Percentiles rank a stretch among this genome's conserved stretches.
Conservation (phyloP, 2,888 invertebrate species). For the Oxytorus armatus region DNA sequence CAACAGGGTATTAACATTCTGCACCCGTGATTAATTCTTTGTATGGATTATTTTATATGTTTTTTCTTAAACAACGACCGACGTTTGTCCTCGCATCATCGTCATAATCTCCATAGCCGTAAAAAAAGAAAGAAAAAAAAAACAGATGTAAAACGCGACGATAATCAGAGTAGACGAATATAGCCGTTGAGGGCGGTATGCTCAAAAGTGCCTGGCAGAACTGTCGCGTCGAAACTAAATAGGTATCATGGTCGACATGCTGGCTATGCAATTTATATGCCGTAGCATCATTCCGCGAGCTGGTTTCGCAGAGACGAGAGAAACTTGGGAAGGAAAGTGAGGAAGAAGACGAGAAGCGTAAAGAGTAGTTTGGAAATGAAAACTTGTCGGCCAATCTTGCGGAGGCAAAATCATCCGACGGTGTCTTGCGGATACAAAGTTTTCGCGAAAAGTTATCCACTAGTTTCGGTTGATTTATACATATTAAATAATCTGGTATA, state of each 20-base stretch:
- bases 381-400: conserved; percentile 14
- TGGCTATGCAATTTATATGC: conserved; percentile 26
- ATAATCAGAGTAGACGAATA: conserved; percentile 12
- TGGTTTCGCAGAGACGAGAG: conserved; percentile 1
- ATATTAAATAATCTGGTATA: conserved; percentile 1
- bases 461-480: background rate
- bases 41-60: too few species aligned
- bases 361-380: background rate
- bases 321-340: background rate
- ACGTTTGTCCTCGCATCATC: too few species aligned
- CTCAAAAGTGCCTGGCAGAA: conserved; percentile 5
- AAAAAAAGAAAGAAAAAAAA: background rate
- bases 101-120: too few species aligned
- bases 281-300: conserved; percentile 1
- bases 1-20: too few species aligned
- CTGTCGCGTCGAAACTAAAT: conserved; percentile 33
- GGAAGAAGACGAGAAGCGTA: conserved; percentile 13
- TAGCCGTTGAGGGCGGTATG: background rate
- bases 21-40: too few species aligned
- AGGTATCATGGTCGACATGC: conserved; percentile 30
- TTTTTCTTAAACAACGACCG: too few species aligned
- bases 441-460: conserved; percentile 1
- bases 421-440: background rate
- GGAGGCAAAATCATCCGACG: background rate
- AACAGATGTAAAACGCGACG: conserved; percentile 26